A percentile compares a stretch with the other conserved stretches of the same genome.
Evolutionary conservation across 2,113 vertebrate species (phyloP).

Genomic region (Xiphophorus hellerii): DNA sequence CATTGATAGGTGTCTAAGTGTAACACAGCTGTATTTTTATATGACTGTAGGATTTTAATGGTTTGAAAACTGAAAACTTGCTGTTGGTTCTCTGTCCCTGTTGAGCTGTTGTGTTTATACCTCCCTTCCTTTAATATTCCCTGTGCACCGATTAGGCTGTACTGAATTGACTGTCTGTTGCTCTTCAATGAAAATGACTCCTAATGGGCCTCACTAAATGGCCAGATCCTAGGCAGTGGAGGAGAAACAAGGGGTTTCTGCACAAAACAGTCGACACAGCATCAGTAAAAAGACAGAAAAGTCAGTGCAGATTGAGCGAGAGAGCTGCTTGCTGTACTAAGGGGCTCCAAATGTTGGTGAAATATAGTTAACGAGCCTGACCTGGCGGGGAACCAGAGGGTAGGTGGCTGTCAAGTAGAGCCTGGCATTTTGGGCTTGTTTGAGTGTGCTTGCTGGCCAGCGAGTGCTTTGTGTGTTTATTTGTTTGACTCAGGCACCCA

Average conservation of each 20-base stretch:
- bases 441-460: slow-evolving; percentile 7
- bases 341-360: slow-evolving; percentile 52
- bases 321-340: slow-evolving; percentile 35
- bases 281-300: slow-evolving; percentile 10
- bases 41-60: slow-evolving; percentile 33
- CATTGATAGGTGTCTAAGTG: slow-evolving; percentile 20
- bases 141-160: slow-evolving; percentile 42
- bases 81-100: slow-evolving; percentile 20
- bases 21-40: slow-evolving; percentile 36
- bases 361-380: slow-evolving; percentile 55
- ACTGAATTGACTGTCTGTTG: slow-evolving; percentile 40
- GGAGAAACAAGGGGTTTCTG: slow-evolving; percentile 4
- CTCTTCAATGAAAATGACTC: slow-evolving; percentile 46
- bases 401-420: slow-evolving; percentile 28
- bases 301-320: slow-evolving; percentile 13
- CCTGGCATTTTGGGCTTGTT: slow-evolving; percentile 16
- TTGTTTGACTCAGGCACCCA: slow-evolving; percentile 29
- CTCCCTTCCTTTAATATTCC: slow-evolving; percentile 43
- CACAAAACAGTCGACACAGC: slow-evolving; percentile 14
- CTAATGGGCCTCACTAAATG: slow-evolving; percentile 65
- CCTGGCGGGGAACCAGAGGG: slow-evolving; percentile 43
- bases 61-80: slow-evolving; percentile 20
- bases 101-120: slow-evolving; percentile 31
- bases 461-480: slow-evolving; percentile 38
- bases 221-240: slow-evolving; percentile 29